phyloP scores from a whole-genome alignment of 2,797 vertebrate genomes.

The Rhyacichthys aspro region DNA sequence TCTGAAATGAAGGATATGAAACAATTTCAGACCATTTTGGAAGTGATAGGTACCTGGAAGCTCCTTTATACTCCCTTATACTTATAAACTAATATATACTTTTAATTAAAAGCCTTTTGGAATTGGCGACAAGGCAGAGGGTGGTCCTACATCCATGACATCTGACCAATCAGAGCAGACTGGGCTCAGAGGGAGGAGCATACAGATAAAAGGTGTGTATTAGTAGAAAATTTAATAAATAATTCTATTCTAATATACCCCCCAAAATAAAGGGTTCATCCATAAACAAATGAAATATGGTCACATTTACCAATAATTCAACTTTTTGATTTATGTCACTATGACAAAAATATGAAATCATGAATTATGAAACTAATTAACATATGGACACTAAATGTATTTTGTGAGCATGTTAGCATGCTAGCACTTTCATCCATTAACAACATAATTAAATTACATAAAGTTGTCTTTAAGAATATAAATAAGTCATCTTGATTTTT shows the following conservation, averaged over 20 bases:
- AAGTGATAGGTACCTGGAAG: too few relatives aligned
- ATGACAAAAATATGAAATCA: constrained; percentile 7
- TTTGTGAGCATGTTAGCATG: constrained; percentile 12
- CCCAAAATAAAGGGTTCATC: not conserved
- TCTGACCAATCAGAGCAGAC: constrained; percentile 1
- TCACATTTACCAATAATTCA: not conserved
- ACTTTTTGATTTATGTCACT: not conserved
- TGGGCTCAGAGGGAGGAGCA: not conserved
- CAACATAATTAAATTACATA: constrained; percentile 9
- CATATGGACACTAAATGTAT: not conserved
- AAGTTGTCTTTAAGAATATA: constrained; percentile 10
- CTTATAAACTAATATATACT: too few relatives aligned
- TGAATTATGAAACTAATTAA: not conserved
- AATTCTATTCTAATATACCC: constrained; percentile 1
- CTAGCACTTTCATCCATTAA: constrained; percentile 9
- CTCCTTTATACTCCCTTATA: too few relatives aligned
- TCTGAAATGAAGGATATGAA: too few relatives aligned
- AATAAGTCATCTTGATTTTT: constrained; percentile 2
- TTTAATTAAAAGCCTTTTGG: too few relatives aligned
- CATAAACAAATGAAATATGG: constrained; percentile 4
- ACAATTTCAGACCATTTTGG: too few relatives aligned
- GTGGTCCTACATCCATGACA: not conserved
- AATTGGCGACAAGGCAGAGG: too few relatives aligned
- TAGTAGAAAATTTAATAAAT: not conserved
- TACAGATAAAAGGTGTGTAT: not conserved